Base-by-base conservation (phyloP, 2,113 vertebrate species). In the Neogobius melanostomus region DNA sequence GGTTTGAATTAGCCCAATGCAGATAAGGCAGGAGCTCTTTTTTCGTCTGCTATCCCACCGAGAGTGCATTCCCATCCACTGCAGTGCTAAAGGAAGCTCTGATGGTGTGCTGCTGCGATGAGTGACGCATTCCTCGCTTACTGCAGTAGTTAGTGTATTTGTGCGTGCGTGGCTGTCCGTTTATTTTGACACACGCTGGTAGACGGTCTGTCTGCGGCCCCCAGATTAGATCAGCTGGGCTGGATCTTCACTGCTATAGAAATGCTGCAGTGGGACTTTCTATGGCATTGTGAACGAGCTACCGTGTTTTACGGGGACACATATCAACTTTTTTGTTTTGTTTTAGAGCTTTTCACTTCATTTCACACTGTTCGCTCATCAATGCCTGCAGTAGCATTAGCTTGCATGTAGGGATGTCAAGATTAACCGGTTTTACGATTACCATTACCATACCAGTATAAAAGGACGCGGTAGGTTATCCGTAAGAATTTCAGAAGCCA, bases 81-180 rank as follows among this genome's bases (percentile, higher is more conserved):
- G 78, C 64, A 75, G 78, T 61, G 77, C 57, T 82, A 72, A 88
- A 88, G 71, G 50, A 77, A 61, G 83, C 73, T 73, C 79, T 80
- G 79, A 73, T 43, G 47, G 54, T 64, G 74, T 16, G 7, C 21
- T 15, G 7, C 21, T 12, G 84, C 79, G 84, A 85, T 90, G 80
- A 90, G 66, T 76, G 82, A 82, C 72, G 82, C 78, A 90, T 90
- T 91, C 87, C 88, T 89, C 53, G 73, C 73, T 61, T 63, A 51
- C 56, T 59, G 28, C 56, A 59, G 56, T 36, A 42, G 28, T 11
- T 57, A 4, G 17, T 6, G 15, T 2, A 11, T 59, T 21, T 42
- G 16, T 79, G 69, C 69, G 42, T 36, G 54, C 59, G 51, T 70
- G 46, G 28, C 56, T 74, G 85, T 82, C 6, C 62, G 46, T 86